phyloP scores from a whole-genome alignment of 2,888 invertebrate species.

The Himalopsyche japonica region DNA sequence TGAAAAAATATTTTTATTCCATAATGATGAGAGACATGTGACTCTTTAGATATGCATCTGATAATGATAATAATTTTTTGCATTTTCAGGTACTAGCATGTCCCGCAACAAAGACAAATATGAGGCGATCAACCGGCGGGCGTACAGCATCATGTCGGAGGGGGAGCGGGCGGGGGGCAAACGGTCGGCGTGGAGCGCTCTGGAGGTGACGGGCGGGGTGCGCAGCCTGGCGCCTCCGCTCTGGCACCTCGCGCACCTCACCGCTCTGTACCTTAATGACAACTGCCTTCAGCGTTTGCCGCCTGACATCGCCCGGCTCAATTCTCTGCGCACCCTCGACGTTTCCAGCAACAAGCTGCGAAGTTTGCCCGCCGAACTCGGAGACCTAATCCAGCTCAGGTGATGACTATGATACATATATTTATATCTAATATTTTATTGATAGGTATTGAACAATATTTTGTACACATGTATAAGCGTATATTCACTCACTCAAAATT shows the following conservation, averaged over 20 bases:
- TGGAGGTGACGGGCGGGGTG: conserved; percentile 92
- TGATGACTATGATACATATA: conserved; percentile 46
- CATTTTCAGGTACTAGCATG: conserved; percentile 48
- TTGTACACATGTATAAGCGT: too few relatives aligned
- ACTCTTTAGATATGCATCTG: too few relatives aligned
- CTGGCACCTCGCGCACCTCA: conserved; percentile 90
- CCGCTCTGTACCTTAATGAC: conserved; percentile 93
- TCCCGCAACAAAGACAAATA: conserved; percentile 88
- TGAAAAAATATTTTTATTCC: too few relatives aligned
- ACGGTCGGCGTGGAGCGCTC: conserved; percentile 83
- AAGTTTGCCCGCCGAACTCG: conserved; percentile 92
- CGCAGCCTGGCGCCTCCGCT: conserved; percentile 90
- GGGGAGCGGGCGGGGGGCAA: conserved; percentile 92
- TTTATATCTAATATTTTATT: too few relatives aligned
- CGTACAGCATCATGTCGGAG: conserved; percentile 89
- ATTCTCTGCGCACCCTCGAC: conserved; percentile 86
- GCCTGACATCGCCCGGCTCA: conserved; percentile 83
- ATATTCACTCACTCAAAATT: too few relatives aligned
- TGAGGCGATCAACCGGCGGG: conserved; percentile 75
- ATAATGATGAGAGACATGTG: too few relatives aligned
- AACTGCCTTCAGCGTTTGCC: conserved; percentile 92
- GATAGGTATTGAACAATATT: too few relatives aligned
- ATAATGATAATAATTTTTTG: not conserved
- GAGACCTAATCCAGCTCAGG: conserved; percentile 94
- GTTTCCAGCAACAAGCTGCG: conserved; percentile 93